These are phyloP conservation scores for Amblyornis subalaris DNA, from an alignment of 2,113 vertebrate species.

Conservation along the genomic window DNA sequence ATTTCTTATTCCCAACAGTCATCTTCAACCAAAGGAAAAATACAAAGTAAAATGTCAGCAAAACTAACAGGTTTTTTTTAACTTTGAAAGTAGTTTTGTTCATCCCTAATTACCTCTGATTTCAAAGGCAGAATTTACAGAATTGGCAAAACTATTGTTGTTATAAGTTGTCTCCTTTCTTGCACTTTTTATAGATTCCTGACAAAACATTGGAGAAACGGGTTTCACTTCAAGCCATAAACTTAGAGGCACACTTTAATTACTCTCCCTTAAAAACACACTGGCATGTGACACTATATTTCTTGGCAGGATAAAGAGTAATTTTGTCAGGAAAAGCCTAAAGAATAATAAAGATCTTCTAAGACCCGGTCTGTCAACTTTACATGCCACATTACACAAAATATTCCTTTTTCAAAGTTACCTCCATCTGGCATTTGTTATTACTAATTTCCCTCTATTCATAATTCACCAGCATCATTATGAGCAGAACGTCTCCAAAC, in stretches of 20 bases:
- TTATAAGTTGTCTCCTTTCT: constrained; percentile 19
- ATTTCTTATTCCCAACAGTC: background rate
- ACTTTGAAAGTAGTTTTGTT: background rate
- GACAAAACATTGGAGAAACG: background rate
- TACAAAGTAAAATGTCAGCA: background rate
- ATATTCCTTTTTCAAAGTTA: constrained; percentile 27
- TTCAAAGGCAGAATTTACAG: constrained; percentile 7
- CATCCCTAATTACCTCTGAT: constrained; percentile 13
- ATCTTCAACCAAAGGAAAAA: background rate
- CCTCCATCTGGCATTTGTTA: constrained; percentile 47
- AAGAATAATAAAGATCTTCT: constrained; percentile 54
- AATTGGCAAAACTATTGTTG: constrained; percentile 13
- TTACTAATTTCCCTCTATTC: constrained; percentile 49
- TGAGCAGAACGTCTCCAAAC: constrained; percentile 8
- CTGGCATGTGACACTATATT: constrained; percentile 22
- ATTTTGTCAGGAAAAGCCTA: constrained; percentile 55
- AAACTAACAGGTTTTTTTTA: background rate
- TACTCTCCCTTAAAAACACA: constrained; percentile 12
- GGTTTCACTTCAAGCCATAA: constrained; percentile 39
- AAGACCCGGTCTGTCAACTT: background rate
- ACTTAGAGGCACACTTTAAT: constrained; percentile 35
- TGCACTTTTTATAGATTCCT: constrained; percentile 29
- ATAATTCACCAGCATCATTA: constrained; percentile 38
- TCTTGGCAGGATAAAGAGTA: constrained; percentile 50
- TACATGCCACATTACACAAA: constrained; percentile 26